Evolutionary conservation across 2,888 invertebrate genomes (phyloP), one percentile per base, ranked within the genome.

Genomic region (Poecilus cupreus): DNA sequence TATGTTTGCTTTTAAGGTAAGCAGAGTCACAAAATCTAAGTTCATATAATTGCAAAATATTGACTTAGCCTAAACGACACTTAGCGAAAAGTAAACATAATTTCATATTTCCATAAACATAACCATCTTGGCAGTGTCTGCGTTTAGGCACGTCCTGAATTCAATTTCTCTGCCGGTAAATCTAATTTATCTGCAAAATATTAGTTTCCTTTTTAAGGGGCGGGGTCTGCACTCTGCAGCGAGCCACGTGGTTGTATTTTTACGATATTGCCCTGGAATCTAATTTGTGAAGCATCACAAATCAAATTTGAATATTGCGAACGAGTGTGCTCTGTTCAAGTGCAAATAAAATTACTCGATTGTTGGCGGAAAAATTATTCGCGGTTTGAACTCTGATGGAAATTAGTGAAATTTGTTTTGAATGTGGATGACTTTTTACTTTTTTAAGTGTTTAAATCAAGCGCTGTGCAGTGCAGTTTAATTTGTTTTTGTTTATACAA

Each of bases 191-290:
- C 20, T 54, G 22, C 2, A 54, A 54, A 54, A 54, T 54, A 54
- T 54, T 54, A 54, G 54, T 54, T 54, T 16, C 54, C 54, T 54
- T 54, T 54, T 54, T 54, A 54, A 13, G 32, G 32, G 32, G 32
- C 5, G 32, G 32, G 32, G 32, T 5, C 1, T 32, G 8, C n/a
- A n/a, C n/a, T n/a, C n/a, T n/a, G 32, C 5, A 8, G 8, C 2
- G 8, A 32, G 32, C 32, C 32, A 32, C 32, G 32, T 32, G 32
- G 4, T 20, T 54, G 13, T 54, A 54, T 54, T 54, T 54, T 49
- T 49, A 49, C 49, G 18, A 49, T 49, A 54, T 54, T 54, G 54
- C 10, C 22, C 13, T 2, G 13, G 8, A 54, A 54, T 54, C 22
- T 54, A 54, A 54, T 54, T 16, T 54, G 8, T 13, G 20, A 54